Base-by-base conservation (phyloP, 2,113 vertebrate species). In the Agapornis roseicollis region DNA sequence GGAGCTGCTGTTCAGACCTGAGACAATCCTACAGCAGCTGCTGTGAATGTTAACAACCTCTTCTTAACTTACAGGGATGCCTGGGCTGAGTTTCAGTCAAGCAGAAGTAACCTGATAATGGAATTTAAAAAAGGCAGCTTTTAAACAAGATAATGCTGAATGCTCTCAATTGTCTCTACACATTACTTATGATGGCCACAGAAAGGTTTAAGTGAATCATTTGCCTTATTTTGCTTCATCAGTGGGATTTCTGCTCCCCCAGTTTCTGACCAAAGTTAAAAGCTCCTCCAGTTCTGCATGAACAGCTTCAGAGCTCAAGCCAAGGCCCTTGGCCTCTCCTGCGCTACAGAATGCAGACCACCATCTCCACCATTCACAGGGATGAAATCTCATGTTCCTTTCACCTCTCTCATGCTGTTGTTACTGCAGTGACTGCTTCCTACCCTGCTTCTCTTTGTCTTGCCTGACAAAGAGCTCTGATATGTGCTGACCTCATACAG, bases 271-370 rank as follows among this genome's bases (percentile, higher is more conserved):
- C 11, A 7, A 25, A 41, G 41, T 60, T 28, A 46, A 58, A 61
- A 84, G 73, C 37, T 50, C 27, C n/a, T 46, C 46, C 20, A 19
- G 28, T 60, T 58, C 16, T 46, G 11, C n/a, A 8, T 0, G 2
- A 74, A 41, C 7, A 76, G 33, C 55, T 7, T 10, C 19, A 13
- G 20, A 58, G 68, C 69, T 84, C 41, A 9, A 18, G 73, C 50
- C 39, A 35, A 53, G 66, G 50, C 25, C 16, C 25, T 3, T 5
- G 4, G 39, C 18, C 17, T n/a, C 35, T 25, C 35, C 2, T 6
- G 25, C 1, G 0, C 46, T 10, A 8, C 49, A 49, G 64, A 31
- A 14, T 49, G n/a, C 4, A 3, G n/a, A 12, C 8, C 31, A 25
- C 12, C 42, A 61, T 60, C 39, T 46, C 14, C 44, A 17, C 14